Evolutionary conservation across 2,888 invertebrate genomes (phyloP).

Genomic region (Cosmorhoe ocellata): DNA sequence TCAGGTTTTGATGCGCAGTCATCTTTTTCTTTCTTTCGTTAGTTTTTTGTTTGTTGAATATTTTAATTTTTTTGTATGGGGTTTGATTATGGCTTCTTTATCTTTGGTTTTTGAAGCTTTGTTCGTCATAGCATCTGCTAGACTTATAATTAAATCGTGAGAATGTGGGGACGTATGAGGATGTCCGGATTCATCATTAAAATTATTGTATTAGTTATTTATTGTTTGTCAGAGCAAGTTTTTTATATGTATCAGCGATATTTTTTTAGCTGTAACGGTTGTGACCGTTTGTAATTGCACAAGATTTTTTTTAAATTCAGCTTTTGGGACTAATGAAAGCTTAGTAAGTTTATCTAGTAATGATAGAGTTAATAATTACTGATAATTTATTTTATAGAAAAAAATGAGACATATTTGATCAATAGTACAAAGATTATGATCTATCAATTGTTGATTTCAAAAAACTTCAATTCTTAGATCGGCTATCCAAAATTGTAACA

Average conservation of each 20-base stretch:
- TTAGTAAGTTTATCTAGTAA: too few relatives aligned
- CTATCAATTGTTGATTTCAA: constrained; percentile 2
- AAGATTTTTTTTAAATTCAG: too few relatives aligned
- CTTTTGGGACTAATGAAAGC: too few relatives aligned
- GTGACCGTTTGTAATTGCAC: constrained; percentile 18
- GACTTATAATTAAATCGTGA: constrained; percentile 77
- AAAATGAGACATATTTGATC: too few relatives aligned
- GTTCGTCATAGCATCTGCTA: constrained; percentile 63
- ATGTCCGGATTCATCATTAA: constrained; percentile 52
- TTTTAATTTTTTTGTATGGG: constrained; percentile 62
- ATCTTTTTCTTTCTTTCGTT: constrained; percentile 51
- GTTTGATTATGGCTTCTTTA: constrained; percentile 59
- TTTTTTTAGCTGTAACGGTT: constrained; percentile 37
- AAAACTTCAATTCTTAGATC: neutral
- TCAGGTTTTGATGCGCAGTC: constrained; percentile 77
- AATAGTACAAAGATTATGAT: too few relatives aligned
- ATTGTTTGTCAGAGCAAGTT: constrained; percentile 25
- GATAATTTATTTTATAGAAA: too few relatives aligned
- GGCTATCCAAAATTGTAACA: constrained; percentile 37
- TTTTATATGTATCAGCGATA: constrained; percentile 13
- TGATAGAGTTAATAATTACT: too few relatives aligned
- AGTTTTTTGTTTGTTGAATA: constrained; percentile 67
- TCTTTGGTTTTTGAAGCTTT: constrained; percentile 55
- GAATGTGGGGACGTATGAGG: constrained; percentile 58
- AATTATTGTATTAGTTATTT: constrained; percentile 42